Conservation (phyloP, 1,140 invertebrate genomes). For the Manduca sexta region DNA sequence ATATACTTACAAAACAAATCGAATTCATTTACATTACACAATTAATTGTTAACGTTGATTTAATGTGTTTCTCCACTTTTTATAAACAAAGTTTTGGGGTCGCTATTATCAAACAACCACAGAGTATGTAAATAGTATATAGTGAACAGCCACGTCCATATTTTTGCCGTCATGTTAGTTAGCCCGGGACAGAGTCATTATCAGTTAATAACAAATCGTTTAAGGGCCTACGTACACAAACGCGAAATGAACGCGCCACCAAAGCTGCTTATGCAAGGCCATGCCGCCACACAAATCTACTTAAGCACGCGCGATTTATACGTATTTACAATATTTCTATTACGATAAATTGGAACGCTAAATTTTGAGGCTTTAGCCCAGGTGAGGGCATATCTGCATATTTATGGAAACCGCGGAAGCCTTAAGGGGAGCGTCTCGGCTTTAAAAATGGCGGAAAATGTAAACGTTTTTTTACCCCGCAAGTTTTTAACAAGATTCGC, state of each 20-base stretch:
- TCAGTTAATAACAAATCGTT: constrained; percentile 40
- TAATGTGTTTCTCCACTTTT: no score
- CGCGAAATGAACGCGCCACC: constrained; percentile 21
- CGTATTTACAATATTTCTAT: constrained; percentile 66
- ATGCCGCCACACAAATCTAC: constrained; percentile 55
- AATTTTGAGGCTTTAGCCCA: constrained; percentile 62
- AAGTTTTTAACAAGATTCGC: constrained; percentile 69
- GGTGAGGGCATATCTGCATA: constrained; percentile 70
- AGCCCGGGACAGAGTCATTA: constrained; percentile 19
- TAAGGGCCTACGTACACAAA: constrained; percentile 43
- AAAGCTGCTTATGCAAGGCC: constrained; percentile 53
- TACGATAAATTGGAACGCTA: constrained; percentile 64
- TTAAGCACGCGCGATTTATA: constrained; percentile 43
- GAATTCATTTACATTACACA: no score
- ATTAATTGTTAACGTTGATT: no score
- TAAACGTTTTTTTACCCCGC: constrained; percentile 56
- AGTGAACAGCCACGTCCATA: neutral
- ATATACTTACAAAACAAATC: no score
- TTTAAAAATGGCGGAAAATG: constrained; percentile 65
- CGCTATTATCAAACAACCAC: neutral
- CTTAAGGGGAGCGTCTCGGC: constrained; percentile 55
- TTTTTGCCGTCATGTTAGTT: constrained; percentile 2
- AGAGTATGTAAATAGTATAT: neutral
- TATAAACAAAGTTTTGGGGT: neutral
- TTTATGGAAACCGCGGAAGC: constrained; percentile 65